Base-by-base conservation (phyloP, 2,797 vertebrate species). In the Chrysocyon brachyurus region DNA sequence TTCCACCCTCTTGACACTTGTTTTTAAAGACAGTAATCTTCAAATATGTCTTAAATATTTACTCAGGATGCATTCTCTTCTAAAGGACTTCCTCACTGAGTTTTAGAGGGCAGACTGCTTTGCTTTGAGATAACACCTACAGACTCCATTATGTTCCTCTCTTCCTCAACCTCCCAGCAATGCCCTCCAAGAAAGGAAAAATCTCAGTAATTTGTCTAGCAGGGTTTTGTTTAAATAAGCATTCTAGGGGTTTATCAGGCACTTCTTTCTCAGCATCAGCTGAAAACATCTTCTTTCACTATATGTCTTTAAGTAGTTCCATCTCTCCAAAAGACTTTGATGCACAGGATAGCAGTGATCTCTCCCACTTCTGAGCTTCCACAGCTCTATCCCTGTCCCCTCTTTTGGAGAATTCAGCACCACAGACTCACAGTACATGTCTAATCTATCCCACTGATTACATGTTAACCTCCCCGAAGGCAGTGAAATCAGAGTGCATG, bases 11-110 rank as follows among this genome's bases (percentile, higher is more conserved):
- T 22, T 75, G 64, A 83, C 3, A 72, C 31, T 94, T 93, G 66
- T 93, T 87, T 88, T 66, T 24, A 97, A 94, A 90, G 61, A 86
- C 8, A 90, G 17, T 40, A 91, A 92, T 83, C 86, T 97, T 95
- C 36, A 93, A 91, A 72, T 85, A 93, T 70, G 52, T 94, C 78
- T 82, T 90, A 49, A 90, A 88, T 21, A 85, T 92, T 40, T 90
- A 90, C 89, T 91, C 96, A 81, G 75, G 52, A 95, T 78, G 33
- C 11, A 94, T 78, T 90, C 22, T 89, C 28, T 54, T 78, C 33
- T 40, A 86, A 95, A 96, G 64, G 63, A 66, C 57, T 82, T 87
- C 22, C 56, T 92, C 66, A 86, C 28, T 86, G 46, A 89, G 49
- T 87, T 93, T 93, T 72, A 90, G 63, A 90, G 26, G 83, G 31